Evolutionary conservation across 92 coral and sea anemone species (phyloP), one percentile per base, ranked within the genome.

Genomic region (Zoanthus sociatus): DNA sequence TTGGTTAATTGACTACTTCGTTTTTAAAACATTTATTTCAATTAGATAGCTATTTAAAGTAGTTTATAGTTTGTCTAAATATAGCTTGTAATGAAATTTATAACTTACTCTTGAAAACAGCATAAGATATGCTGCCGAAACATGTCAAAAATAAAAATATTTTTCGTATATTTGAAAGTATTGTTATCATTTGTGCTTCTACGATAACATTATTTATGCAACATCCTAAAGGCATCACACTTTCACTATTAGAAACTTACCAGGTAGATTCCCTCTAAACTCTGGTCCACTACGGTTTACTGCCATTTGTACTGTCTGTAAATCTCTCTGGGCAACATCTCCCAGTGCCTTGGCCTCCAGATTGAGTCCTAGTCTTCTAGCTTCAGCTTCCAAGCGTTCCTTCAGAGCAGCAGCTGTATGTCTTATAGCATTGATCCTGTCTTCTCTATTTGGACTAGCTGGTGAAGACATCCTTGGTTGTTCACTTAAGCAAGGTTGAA

Each of bases 351-450:
- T 61, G 31, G 92, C 61, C 31, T 82, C 90, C 44, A 94, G 63
- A n/a, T 92, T 83, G 16, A 94, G 87, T 0, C 99, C 97, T 58
- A 97, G 96, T 81, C 98, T 90, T 76, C 86, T 87, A 6, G 99
- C 98, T 51, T 95, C 98, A 61, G 96, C 76, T 71, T 93, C 95
- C 68, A 97, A 93, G 14, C 99, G 93, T n/a, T 94, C 89, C 78
- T 93, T 96, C 8, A 97, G 94, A 20, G 92, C 94, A 31, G 96
- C 93, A 17, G 99, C 99, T 0, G 98, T 97, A 45, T 92, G 92
- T 60, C 88, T 91, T 42, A 97, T 89, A 48, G 99, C 99, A 45
- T 93, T 90, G 21, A 97, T 94, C 50, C 99, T 96, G 55, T 95
- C 92, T 53, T 92, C 96, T 90, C 98, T 93, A 67, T 91, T 92